Conservation (phyloP, 2,113 vertebrate species). For the Meleagris gallopavo region DNA sequence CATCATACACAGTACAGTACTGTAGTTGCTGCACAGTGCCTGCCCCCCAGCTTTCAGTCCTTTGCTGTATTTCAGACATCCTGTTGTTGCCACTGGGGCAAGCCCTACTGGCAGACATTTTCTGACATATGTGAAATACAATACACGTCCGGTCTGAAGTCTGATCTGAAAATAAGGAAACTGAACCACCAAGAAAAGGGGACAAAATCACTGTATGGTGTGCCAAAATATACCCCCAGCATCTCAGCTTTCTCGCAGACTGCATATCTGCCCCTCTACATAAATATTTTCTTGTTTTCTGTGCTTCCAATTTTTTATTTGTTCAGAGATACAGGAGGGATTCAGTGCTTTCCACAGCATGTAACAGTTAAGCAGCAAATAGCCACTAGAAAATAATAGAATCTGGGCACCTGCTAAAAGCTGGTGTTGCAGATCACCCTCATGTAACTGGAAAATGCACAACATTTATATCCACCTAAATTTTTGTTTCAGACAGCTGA, state of each 20-base stretch:
- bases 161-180: conserved; percentile 26
- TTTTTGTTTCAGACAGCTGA: background rate
- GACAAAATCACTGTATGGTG: background rate
- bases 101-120: conserved; percentile 16
- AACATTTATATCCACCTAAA: background rate
- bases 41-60: background rate
- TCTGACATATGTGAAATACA: conserved; percentile 48
- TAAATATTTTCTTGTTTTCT: conserved; percentile 46
- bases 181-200: background rate
- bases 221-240: conserved; percentile 56
- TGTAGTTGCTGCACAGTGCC: background rate
- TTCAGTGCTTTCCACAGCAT: conserved; percentile 42
- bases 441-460: conserved; percentile 35
- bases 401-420: conserved; percentile 40
- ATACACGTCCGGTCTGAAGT: background rate
- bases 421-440: conserved; percentile 56
- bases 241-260: conserved; percentile 28
- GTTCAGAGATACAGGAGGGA: conserved; percentile 44
- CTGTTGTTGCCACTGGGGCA: conserved; percentile 23
- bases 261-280: background rate
- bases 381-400: conserved; percentile 64
- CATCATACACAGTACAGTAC: background rate
- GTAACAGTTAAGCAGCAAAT: conserved; percentile 31
- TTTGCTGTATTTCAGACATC: conserved; percentile 48
- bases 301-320: conserved; percentile 60